Conservation (phyloP, 37 sponge, comb jelly and placozoan genomes). For the Beroe forskalii region DNA sequence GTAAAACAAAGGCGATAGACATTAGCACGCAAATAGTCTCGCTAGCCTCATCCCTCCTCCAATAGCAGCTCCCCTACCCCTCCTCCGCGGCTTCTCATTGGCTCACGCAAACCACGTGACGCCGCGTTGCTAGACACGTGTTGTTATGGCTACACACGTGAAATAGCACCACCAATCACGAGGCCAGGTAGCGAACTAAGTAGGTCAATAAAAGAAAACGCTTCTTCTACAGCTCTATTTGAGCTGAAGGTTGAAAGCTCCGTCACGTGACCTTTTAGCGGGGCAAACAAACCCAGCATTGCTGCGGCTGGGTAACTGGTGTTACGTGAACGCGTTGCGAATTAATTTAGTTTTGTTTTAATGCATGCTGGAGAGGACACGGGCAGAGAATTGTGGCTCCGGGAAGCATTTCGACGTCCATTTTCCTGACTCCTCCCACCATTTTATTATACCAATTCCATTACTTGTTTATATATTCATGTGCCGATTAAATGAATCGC, state of each 20-base stretch:
- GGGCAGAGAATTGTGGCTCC: neutral
- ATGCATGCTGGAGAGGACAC: conserved; percentile 4
- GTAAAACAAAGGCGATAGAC: conserved; percentile 58
- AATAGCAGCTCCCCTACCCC: neutral
- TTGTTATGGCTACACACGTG: conserved; percentile 6
- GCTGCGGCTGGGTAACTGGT: neutral
- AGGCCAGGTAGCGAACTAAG: neutral
- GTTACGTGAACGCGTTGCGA: conserved; percentile 45
- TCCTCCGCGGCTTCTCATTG: neutral
- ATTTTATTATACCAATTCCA: neutral
- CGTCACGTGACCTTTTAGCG: conserved; percentile 61
- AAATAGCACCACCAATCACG: conserved; percentile 23
- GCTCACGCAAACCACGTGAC: neutral
- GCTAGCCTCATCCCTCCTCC: neutral
- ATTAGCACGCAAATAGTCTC: conserved; percentile 61
- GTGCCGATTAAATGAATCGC: no score
- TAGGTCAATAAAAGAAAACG: conserved; percentile 63
- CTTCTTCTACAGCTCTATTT: conserved; percentile 39
- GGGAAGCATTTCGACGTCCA: neutral
- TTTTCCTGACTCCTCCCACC: neutral
- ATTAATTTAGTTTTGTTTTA: conserved; percentile 63
- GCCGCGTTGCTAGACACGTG: conserved; percentile 55
- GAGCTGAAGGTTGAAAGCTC: neutral
- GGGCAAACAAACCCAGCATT: conserved; percentile 49
- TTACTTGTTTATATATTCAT: neutral